These are phyloP conservation scores for Leptodon cayanensis DNA, from an alignment of 2,797 vertebrate genomes.

Conservation along the genomic window DNA sequence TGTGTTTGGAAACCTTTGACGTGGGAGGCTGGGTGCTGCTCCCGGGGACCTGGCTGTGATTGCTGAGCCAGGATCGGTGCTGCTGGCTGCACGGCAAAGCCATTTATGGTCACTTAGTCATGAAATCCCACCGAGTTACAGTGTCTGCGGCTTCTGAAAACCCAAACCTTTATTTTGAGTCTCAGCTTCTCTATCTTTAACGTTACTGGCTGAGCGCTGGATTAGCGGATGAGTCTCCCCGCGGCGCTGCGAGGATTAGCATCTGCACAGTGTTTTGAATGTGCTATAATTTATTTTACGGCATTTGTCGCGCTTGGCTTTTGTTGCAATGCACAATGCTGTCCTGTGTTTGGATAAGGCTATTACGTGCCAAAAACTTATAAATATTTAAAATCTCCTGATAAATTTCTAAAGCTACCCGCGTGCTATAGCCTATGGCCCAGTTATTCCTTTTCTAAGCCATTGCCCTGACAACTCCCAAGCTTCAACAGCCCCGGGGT, in stretches of 20 bases:
- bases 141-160: not conserved
- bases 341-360: constrained; percentile 30
- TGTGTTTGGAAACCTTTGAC: not conserved
- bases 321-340: constrained; percentile 33
- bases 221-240: not conserved
- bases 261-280: not conserved
- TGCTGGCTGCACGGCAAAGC: not conserved
- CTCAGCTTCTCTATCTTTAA: not conserved
- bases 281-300: not conserved
- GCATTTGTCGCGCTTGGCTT: not conserved
- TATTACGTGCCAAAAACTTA: not conserved
- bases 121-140: not conserved
- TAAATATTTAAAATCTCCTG: constrained; percentile 43
- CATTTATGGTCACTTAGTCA: constrained; percentile 7
- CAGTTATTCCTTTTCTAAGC: not conserved
- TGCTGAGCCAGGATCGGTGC: not conserved
- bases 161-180: not conserved
- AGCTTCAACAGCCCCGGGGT: not conserved
- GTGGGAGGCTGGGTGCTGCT: not conserved
- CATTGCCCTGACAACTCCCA: not conserved
- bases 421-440: not conserved
- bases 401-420: constrained; percentile 28
- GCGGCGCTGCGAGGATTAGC: not conserved
- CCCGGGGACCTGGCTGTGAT: not conserved
- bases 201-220: not conserved